Evolutionary conservation across 2,888 invertebrate genomes (phyloP), one percentile per base, ranked within the genome.

Genomic region (Amphiduros pacificus): DNA sequence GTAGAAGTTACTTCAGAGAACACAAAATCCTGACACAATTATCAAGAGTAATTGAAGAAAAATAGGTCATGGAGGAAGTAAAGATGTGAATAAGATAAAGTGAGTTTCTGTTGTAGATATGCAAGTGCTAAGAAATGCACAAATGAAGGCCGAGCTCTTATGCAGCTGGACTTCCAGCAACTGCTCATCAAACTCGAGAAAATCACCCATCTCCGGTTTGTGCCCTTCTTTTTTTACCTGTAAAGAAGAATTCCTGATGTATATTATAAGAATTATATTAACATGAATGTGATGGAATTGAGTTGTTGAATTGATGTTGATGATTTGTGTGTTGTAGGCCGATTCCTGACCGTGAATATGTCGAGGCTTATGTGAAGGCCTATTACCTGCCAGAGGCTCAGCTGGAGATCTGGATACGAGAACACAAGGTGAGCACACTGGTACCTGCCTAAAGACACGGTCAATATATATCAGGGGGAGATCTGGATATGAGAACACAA

Each of bases 151-250:
- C 85, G 99, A 41, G 98, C 95, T 0, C 83, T 99, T 11, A 99
- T 99, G 98, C 97, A 97, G 78, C 85, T 99, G 26, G 99, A 99
- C 85, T 97, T 94, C 77, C 92, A 94, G 6, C 97, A 98, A 80
- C 89, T 97, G 66, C 88, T 94, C 70, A 89, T 92, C 26, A 94
- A 96, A 79, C 74, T 85, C 31, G 95, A 97, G 82, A 89, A 91
- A 75, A 88, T 96, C 59, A 91, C 94, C 0, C 88, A 88, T 0
- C 79, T 94, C 6, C 89, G 77, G 80, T 80, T 65, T 62, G 17
- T 40, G n/a, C n/a, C n/a, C n/a, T n/a, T n/a, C n/a, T n/a, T n/a
- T n/a, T 26, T 52, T 48, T 48, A 20, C 11, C 11, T 11, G 36
- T 11, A 17, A 36, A 36, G 17, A 36, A 36, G 36, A 17, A 36